Conservation (phyloP, 1,140 invertebrate species). For the Rhagoletis zephyria region DNA sequence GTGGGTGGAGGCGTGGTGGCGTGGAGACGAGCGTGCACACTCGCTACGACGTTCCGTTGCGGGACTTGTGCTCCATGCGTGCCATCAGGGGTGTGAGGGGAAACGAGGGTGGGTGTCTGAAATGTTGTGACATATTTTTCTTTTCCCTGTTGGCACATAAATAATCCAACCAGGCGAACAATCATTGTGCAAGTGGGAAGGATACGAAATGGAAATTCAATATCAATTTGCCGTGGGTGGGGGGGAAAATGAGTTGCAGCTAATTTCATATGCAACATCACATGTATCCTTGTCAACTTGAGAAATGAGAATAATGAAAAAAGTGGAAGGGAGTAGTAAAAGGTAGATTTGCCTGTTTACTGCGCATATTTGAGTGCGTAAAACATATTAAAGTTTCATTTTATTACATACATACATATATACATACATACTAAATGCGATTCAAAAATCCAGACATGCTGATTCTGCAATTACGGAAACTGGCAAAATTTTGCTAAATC, state of each 20-base stretch:
- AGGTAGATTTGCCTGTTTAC: background rate
- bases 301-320: conserved; percentile 41
- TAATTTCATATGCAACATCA: conserved; percentile 49
- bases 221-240: conserved; percentile 38
- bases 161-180: conserved; percentile 13
- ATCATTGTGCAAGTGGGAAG: background rate
- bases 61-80: background rate
- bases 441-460: background rate
- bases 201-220: conserved; percentile 22
- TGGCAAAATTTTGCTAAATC: conserved; percentile 6
- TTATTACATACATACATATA: too few relatives aligned
- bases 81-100: background rate
- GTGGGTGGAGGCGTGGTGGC: background rate
- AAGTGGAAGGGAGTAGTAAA: conserved; percentile 23
- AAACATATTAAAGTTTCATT: background rate
- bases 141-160: conserved; percentile 51
- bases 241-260: background rate
- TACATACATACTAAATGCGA: background rate
- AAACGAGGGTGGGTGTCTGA: background rate
- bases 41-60: background rate
- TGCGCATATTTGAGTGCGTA: background rate
- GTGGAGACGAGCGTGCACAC: background rate
- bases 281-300: conserved; percentile 45
- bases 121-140: conserved; percentile 46
- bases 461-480: background rate